Base-by-base conservation (phyloP, 2,888 invertebrate genomes). In the Julus scandinavius region DNA sequence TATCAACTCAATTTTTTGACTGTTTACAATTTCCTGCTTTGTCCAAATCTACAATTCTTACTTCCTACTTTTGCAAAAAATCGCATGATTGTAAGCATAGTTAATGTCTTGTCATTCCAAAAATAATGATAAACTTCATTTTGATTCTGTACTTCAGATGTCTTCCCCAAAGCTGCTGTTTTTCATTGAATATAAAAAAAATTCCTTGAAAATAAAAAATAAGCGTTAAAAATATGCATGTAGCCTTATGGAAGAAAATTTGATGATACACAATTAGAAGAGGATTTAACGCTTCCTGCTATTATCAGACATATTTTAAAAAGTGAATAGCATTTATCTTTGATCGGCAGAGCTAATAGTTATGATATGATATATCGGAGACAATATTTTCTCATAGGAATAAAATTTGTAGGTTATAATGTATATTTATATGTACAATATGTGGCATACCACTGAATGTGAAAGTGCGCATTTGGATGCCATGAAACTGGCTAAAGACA, bases 391-490 rank as follows among this genome's bases (percentile, higher is more conserved):
- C 72, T 72, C 63, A 7, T 63, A 63, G 72, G 72, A 29, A 72
- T 72, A 72, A 63, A 72, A 72, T 29, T 5, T 72, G 72, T 72
- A 29, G 72, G 9, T 72, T 72, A 72, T 20, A 49, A 9, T 49
- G 49, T 49, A 72, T 72, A 72, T 72, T 72, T 72, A 72, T 72
- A 72, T 72, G 72, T 72, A 72, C 72, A 72, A 72, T 72, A 72
- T 72, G 72, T 72, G 72, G 9, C 72, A 29, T 72, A 29, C n/a
- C 58, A 58, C 9, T 54, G 17, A 6, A 58, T n/a, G 58, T 58
- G 58, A n/a, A 58, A 17, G 4, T 17, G n/a, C n/a, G 58, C 58
- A 58, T n/a, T 29, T 72, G 29, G 72, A 72, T 7, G 72, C 72
- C 72, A 72, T 72, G 72, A 72, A 72, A 72, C 72, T 72, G 72